A percentile compares a stretch with the other conserved stretches of the same genome.
phyloP scores from a whole-genome alignment of 2,797 vertebrate genomes.

The Todus mexicanus region DNA sequence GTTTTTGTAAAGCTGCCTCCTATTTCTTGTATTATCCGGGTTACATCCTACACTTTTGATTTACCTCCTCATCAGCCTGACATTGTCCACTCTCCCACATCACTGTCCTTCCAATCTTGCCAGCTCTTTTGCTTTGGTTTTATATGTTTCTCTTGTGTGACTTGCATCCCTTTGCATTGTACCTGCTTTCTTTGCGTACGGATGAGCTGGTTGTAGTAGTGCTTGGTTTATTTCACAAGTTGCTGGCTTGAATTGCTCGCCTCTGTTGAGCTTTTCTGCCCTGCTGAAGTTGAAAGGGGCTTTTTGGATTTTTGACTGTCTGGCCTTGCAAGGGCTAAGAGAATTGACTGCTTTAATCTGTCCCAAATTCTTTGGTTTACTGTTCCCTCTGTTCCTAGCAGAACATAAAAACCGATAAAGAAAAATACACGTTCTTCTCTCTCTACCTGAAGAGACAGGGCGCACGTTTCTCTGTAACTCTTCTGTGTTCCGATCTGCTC shows the following conservation, averaged over 20 bases:
- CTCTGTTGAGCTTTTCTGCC: background rate
- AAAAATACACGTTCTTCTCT: background rate
- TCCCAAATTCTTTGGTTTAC: background rate
- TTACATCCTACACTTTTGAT: background rate
- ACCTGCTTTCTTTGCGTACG: background rate
- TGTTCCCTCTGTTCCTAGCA: background rate
- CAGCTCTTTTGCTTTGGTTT: background rate
- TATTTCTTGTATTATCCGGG: background rate
- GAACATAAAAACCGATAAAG: background rate
- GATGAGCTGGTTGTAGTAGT: background rate
- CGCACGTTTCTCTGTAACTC: background rate
- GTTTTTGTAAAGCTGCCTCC: too few species aligned
- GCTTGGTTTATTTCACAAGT: background rate
- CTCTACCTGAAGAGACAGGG: background rate
- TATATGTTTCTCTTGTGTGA: background rate
- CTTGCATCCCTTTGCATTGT: background rate
- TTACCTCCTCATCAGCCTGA: background rate
- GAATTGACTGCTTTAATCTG: background rate
- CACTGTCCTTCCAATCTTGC: background rate
- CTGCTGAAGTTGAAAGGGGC: background rate
- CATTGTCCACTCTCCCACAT: background rate
- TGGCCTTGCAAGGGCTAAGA: background rate
- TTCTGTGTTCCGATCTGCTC: background rate
- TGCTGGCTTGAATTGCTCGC: background rate
- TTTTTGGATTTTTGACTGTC: background rate